phyloP scores from a whole-genome alignment of 1,140 invertebrate genomes.

The Penaeus indicus region DNA sequence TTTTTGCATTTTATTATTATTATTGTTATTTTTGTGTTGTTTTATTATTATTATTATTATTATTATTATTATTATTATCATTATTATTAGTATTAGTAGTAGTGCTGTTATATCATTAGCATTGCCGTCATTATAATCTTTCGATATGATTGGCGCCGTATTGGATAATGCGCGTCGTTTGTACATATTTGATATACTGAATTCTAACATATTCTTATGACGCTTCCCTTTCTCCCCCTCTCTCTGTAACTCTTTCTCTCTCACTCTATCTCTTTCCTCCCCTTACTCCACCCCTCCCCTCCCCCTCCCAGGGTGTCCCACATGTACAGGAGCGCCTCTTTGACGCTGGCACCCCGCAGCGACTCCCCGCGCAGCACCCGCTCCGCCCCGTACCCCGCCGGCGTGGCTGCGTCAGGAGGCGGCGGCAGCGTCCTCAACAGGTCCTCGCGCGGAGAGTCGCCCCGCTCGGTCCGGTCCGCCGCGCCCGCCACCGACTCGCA shows the following conservation, averaged over 20 bases:
- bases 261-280: background rate
- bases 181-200: no score
- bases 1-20: background rate
- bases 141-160: background rate
- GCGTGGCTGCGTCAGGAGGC: conserved; percentile 9
- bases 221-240: background rate
- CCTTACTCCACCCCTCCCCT: no score
- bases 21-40: background rate
- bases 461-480: conserved; percentile 69
- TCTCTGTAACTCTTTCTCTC: background rate
- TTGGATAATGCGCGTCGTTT: background rate
- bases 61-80: conserved; percentile 26
- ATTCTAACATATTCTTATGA: no score
- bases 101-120: conserved; percentile 3
- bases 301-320: conserved; percentile 40
- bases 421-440: conserved; percentile 11
- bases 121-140: background rate
- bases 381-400: conserved; percentile 55
- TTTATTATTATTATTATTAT: conserved; percentile 36
- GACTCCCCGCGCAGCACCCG: conserved; percentile 63
- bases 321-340: conserved; percentile 62
- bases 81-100: conserved; percentile 34
- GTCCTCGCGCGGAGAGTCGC: conserved; percentile 67
- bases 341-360: conserved; percentile 56
- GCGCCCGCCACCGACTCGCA: conserved; percentile 67